Conservation (phyloP, 30 jellyfish, hydroid and myxozoan genomes). For the Sanderia malayensis region DNA sequence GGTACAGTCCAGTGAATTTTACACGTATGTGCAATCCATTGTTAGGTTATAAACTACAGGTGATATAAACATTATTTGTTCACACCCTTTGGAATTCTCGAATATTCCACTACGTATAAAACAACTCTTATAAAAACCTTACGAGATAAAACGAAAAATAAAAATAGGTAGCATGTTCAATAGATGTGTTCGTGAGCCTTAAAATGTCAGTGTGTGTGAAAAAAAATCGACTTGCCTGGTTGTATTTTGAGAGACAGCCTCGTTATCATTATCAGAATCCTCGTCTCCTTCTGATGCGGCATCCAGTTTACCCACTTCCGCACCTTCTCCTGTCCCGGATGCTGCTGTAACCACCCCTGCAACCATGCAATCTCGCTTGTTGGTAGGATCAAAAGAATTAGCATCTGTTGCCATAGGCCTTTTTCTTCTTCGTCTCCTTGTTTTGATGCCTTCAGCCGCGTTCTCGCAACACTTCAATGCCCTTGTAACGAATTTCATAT, state of each 20-base stretch:
- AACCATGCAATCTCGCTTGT: constrained; percentile 26
- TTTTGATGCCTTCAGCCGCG: constrained; percentile 61
- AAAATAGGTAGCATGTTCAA: neutral
- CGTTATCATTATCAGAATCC: neutral
- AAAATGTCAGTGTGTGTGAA: no score
- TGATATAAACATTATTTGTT: neutral
- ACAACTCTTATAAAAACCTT: neutral
- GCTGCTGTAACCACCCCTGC: no score
- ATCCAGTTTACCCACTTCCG: neutral
- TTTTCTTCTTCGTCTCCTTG: constrained; percentile 49
- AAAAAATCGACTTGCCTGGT: neutral
- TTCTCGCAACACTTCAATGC: constrained; percentile 56
- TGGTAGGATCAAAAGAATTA: constrained; percentile 20
- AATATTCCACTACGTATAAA: neutral
- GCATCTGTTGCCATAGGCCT: constrained; percentile 18
- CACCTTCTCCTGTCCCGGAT: no score
- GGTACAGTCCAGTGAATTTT: no score
- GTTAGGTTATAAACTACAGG: neutral
- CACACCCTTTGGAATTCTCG: neutral
- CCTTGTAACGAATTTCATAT: constrained; percentile 52
- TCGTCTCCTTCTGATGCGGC: neutral
- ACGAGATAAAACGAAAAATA: neutral
- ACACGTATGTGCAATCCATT: no score
- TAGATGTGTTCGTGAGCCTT: no score
- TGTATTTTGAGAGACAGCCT: neutral